Conservation (phyloP, 2,113 vertebrate species). For the Catagonus wagneri region DNA sequence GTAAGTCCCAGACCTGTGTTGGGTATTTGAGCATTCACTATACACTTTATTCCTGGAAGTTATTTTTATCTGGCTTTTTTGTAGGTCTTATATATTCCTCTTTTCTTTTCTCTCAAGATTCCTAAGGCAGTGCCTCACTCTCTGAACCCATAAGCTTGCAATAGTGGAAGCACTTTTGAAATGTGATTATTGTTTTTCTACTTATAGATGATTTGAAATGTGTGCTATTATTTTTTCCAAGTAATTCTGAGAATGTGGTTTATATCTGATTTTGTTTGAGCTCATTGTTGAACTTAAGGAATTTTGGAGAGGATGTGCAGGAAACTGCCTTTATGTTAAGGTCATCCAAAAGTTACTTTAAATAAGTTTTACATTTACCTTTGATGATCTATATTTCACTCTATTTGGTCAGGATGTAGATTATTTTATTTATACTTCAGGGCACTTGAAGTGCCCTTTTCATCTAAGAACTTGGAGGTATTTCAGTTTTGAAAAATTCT, state of each 20-base stretch:
- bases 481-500: not conserved
- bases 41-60: not conserved
- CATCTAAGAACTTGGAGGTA: not conserved
- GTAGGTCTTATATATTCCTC: not conserved
- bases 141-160: not conserved
- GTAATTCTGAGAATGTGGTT: constrained; percentile 2
- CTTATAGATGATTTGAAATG: not conserved
- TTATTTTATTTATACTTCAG: constrained; percentile 2
- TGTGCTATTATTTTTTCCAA: not conserved
- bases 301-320: not conserved
- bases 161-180: not conserved
- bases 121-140: not conserved
- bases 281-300: not conserved
- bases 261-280: not conserved
- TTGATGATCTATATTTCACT: constrained; percentile 1
- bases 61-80: not conserved
- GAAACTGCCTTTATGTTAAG: not conserved
- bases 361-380: no score
- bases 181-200: not conserved
- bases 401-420: not conserved
- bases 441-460: not conserved
- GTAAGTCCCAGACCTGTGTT: not conserved
- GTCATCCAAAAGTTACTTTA: not conserved
- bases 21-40: not conserved
- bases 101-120: not conserved